Percentiles rank a stretch among this genome's conserved stretches.
phyloP scores from a whole-genome alignment of 2,888 invertebrate genomes.

The Itoplectis maculator region DNA sequence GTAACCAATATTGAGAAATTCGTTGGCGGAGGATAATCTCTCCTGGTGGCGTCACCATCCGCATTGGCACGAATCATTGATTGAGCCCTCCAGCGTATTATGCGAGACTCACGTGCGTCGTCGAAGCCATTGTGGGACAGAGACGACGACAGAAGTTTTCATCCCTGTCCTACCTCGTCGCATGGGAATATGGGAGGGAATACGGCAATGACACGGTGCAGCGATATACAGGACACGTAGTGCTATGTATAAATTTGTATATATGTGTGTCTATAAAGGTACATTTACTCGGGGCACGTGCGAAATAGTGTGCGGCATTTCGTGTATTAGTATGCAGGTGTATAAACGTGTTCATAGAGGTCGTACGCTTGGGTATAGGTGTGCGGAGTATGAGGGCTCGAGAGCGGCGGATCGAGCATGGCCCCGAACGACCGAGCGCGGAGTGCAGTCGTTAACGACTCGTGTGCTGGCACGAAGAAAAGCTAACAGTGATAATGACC shows the following conservation, averaged over 20 bases:
- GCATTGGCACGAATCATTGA: slow-evolving; percentile 64
- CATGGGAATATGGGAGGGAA: slow-evolving; percentile 26
- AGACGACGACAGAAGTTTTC: slow-evolving; percentile 1
- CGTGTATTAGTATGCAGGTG: slow-evolving; percentile 21
- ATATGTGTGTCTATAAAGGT: not conserved
- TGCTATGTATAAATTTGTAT: slow-evolving; percentile 14
- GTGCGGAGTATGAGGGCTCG: not conserved
- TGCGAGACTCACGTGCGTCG: slow-evolving; percentile 18
- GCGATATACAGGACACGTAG: not conserved
- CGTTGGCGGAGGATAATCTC: slow-evolving; percentile 22
- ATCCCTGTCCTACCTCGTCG: slow-evolving; percentile 39
- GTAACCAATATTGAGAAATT: not conserved
- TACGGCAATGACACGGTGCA: slow-evolving; percentile 48
- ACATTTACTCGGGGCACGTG: slow-evolving; percentile 16
- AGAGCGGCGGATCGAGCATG: slow-evolving; percentile 32
- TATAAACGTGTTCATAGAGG: slow-evolving; percentile 4
- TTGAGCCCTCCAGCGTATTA: slow-evolving; percentile 56
- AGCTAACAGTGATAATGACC: slow-evolving; percentile 65
- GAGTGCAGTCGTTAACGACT: slow-evolving; percentile 61
- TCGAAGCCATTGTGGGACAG: not conserved
- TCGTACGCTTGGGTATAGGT: not conserved
- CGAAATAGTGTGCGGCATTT: slow-evolving; percentile 30
- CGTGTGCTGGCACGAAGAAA: slow-evolving; percentile 59
- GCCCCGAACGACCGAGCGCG: slow-evolving; percentile 49
- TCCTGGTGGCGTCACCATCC: slow-evolving; percentile 29